Percentiles rank a stretch among this genome's conserved stretches.
These are phyloP conservation scores for Paraplagusia blochii DNA, from an alignment of 2,113 vertebrate species.

Conservation along the genomic window DNA sequence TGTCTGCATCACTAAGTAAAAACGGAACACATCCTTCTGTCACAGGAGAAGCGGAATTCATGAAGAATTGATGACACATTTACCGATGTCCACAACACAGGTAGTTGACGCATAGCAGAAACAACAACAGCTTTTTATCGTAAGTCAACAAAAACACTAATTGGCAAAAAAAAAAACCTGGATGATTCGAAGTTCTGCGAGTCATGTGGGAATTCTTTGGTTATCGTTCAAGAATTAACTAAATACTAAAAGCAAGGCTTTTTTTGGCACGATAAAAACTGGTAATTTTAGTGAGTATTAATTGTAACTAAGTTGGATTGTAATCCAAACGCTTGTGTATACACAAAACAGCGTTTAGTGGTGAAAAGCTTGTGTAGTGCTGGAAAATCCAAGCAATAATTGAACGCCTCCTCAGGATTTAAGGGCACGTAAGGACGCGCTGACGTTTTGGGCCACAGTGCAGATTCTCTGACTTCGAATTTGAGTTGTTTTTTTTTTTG, in stretches of 20 bases:
- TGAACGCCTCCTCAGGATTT: constrained; percentile 42
- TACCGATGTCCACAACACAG: constrained; percentile 17
- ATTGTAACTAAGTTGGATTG: too few relatives aligned
- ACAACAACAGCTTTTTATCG: constrained; percentile 22
- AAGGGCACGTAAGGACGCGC: constrained; percentile 35
- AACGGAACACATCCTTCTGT: constrained; percentile 1
- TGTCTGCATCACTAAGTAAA: constrained; percentile 23
- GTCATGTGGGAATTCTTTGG: not conserved
- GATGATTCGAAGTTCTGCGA: constrained; percentile 11
- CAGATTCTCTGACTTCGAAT: too few relatives aligned
- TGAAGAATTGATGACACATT: too few relatives aligned
- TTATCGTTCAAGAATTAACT: too few relatives aligned
- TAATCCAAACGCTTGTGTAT: too few relatives aligned
- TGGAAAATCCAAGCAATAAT: not conserved
- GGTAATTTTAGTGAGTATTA: too few relatives aligned
- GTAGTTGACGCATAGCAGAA: constrained; percentile 21
- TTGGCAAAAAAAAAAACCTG: constrained; percentile 29
- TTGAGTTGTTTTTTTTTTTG: too few relatives aligned
- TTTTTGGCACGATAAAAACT: too few relatives aligned
- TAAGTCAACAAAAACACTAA: constrained; percentile 20
- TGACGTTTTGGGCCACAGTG: constrained; percentile 27
- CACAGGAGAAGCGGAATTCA: too few relatives aligned
- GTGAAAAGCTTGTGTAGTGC: not conserved
- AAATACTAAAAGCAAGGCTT: too few relatives aligned
- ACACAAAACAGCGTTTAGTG: too few relatives aligned